phyloP scores from a whole-genome alignment of 2,888 invertebrate genomes.

The Plemyria rubiginata region DNA sequence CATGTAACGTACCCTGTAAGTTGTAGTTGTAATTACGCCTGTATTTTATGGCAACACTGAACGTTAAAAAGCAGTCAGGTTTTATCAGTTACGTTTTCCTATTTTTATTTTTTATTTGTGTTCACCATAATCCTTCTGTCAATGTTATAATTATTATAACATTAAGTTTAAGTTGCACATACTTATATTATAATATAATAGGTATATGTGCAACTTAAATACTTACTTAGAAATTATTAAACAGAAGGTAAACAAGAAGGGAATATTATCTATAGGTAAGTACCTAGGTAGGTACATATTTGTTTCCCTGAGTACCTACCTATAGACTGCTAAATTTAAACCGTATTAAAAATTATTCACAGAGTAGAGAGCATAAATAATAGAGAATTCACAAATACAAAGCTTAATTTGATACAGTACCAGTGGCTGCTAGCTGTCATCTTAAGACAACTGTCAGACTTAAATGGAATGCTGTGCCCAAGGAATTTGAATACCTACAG shows the following conservation, averaged over 20 bases:
- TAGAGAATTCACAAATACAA: neutral
- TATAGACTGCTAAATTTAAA: too few species aligned
- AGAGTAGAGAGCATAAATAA: neutral
- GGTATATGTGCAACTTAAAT: neutral
- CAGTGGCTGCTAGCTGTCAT: slow-evolving; percentile 19
- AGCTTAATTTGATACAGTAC: slow-evolving; percentile 4
- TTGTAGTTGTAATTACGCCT: slow-evolving; percentile 42
- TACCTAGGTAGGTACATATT: too few species aligned
- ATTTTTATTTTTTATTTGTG: slow-evolving; percentile 8
- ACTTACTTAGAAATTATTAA: neutral
- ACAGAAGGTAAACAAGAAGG: too few species aligned
- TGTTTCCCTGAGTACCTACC: too few species aligned
- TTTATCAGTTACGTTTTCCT: slow-evolving; percentile 28
- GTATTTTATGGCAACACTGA: slow-evolving; percentile 36
- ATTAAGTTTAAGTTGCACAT: too few species aligned
- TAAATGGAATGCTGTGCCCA: slow-evolving; percentile 18
- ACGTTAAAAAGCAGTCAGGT: slow-evolving; percentile 32
- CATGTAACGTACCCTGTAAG: slow-evolving; percentile 40
- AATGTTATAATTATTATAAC: too few species aligned
- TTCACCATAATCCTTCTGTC: neutral
- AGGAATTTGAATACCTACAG: too few species aligned
- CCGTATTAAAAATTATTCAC: neutral
- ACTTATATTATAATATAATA: too few species aligned
- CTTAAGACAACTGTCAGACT: slow-evolving; percentile 21
- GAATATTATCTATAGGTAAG: too few species aligned